Base-by-base conservation (phyloP, 1,140 invertebrate genomes). In the Grapholita molesta region DNA sequence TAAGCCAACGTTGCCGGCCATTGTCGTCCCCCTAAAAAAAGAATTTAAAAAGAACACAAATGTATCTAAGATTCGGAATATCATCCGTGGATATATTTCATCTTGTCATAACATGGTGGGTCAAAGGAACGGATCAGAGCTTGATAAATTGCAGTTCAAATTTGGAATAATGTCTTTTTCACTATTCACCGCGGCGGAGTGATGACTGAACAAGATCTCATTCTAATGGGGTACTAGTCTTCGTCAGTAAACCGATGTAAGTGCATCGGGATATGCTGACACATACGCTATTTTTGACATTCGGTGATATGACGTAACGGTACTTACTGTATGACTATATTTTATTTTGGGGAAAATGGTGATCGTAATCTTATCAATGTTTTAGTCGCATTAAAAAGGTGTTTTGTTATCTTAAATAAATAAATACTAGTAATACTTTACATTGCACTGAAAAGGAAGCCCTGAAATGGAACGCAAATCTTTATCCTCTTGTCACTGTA, bases 101-200 rank as follows among this genome's bases (percentile, higher is more conserved):
- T 90, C 86, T 83, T 91, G 89, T 91, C 89, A 91, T 91, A 91
- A 91, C 84, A 91, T 70, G 70, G 81, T 84, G 82, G 85, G 86
- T 88, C 86, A 88, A 86, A 88, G 85, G 80, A 83, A 74, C 57
- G 85, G 84, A 81, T 88, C 83, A 76, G 71, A 70, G 70, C 73
- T 84, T 89, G 89, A 91, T 91, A 89, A 89, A 91, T 91, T 89
- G 86, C 84, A 83, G 75, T 87, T 89, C 77, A 81, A 89, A 91
- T 89, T 86, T 84, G 85, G 84, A 77, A 88, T 89, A 89, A 91
- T 91, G 87, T 91, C 89, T 91, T 90, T 91, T 91, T 91, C 88
- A 89, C 83, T 83, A 88, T 88, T 86, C 82, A 89, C 70, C 72
- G 42, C 42, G 74, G 72, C 64, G 68, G 73, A 84, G 86, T 79